Evolutionary conservation across 2,797 vertebrate species (phyloP).

Genomic region (Florisuga fusca): DNA sequence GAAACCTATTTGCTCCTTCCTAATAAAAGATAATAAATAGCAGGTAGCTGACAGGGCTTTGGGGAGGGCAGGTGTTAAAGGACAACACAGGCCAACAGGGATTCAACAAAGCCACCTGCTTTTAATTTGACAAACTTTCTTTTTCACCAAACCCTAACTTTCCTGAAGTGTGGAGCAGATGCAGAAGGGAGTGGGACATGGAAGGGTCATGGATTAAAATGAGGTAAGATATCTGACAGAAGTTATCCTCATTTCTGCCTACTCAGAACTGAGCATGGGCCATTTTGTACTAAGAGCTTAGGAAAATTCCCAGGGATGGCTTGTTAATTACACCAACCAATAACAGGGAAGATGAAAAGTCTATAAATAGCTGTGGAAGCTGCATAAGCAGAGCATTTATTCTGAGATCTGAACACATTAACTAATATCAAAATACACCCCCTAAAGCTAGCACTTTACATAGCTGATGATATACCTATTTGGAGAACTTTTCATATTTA

Average conservation of each 20-base stretch:
- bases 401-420: constrained; percentile 47
- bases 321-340: constrained; percentile 42
- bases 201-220: accelerated
- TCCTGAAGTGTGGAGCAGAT: not conserved
- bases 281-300: not conserved
- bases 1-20: not conserved
- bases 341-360: not conserved
- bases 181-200: not conserved
- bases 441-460: not conserved
- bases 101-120: not conserved
- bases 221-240: not conserved
- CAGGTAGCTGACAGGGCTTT: not conserved
- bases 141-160: not conserved
- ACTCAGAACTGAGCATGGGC: not conserved
- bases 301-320: constrained; percentile 46
- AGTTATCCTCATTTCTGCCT: not conserved
- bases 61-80: not conserved
- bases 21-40: not conserved
- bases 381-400: constrained; percentile 28
- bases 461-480: not conserved
- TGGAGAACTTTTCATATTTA: not conserved
- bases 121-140: not conserved
- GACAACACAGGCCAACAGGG: not conserved
- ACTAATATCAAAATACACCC: not conserved
- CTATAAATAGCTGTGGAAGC: constrained; percentile 6